Evolutionary conservation across 2,113 vertebrate species (phyloP), one percentile per base, ranked within the genome.

Genomic region (Microtus ochrogaster): DNA sequence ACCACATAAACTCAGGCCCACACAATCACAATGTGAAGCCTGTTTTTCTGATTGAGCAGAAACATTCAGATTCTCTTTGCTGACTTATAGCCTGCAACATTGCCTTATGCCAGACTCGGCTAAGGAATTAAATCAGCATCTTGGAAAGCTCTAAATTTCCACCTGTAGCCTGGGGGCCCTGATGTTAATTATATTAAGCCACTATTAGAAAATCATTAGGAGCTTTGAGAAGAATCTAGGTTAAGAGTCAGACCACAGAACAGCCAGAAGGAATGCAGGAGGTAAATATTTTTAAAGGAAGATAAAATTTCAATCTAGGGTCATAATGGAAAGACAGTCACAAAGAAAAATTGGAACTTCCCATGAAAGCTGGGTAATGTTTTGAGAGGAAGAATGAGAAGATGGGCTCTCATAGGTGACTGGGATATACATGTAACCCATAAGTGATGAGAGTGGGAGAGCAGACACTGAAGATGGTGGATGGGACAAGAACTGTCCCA

Each of bases 91-190:
- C 22, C 44, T 19, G 26, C 30, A 63, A 14, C 70, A 58, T 13
- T 63, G 36, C 66, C 44, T 94, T 41, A 13, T 17, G 72, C 13
- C 24, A 12, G 17, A 78, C n/a, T 26, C 39, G 41, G 55, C 17
- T 88, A 68, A 52, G 82, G 61, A 92, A 41, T 95, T 92, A 89
- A 91, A 72, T 93, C 63, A 91, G 28, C 13, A 33, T 76, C 2
- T 14, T 16, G n/a, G 47, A 14, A 26, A 79, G 39, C 85, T 81
- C 76, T 68, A 66, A 61, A 5, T 33, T 84, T 55, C 44, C 10
- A 28, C 11, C 1, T 1, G 41, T 9, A 61, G 26, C 28, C 39
- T 65, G 33, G 33, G 13, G 26, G 44, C 28, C 65, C 82, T 84
- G 58, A 14, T 66, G 36, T 83, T 70, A 95, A 49, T 68, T 79